phyloP scores from a whole-genome alignment of 2,797 vertebrate species.

The Xerus rutilus region DNA sequence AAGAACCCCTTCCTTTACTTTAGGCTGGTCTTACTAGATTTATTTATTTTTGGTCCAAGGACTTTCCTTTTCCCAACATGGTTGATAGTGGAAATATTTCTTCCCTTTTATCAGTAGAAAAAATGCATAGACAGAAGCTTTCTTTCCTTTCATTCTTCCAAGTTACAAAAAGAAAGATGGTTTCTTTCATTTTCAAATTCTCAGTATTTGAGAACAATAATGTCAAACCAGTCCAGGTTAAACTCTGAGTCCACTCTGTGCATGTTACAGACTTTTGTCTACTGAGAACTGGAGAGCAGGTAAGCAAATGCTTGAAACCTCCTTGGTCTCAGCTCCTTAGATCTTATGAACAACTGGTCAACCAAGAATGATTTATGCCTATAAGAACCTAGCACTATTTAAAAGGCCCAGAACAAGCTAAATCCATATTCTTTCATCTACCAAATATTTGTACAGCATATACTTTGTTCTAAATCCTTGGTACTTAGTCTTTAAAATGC shows the following conservation, averaged over 20 bases:
- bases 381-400: not conserved
- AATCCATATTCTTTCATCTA: not conserved
- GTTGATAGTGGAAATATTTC: not conserved
- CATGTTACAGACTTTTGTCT: conserved; percentile 2
- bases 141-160: not conserved
- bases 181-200: not conserved
- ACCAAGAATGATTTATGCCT: not conserved
- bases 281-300: not conserved
- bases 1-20: not conserved
- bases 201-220: not conserved
- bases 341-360: not conserved
- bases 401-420: not conserved
- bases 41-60: not conserved
- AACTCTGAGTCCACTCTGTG: not conserved
- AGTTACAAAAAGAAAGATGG: not conserved
- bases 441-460: not conserved
- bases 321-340: not conserved
- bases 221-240: not conserved
- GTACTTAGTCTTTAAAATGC: not conserved
- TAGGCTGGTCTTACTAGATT: not conserved
- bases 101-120: not conserved
- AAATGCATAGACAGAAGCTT: not conserved
- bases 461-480: not conserved
- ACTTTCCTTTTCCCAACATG: not conserved
- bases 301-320: not conserved